Evolutionary conservation across 2,888 invertebrate genomes (phyloP).

Genomic region (Lasioglossum leucozonium): DNA sequence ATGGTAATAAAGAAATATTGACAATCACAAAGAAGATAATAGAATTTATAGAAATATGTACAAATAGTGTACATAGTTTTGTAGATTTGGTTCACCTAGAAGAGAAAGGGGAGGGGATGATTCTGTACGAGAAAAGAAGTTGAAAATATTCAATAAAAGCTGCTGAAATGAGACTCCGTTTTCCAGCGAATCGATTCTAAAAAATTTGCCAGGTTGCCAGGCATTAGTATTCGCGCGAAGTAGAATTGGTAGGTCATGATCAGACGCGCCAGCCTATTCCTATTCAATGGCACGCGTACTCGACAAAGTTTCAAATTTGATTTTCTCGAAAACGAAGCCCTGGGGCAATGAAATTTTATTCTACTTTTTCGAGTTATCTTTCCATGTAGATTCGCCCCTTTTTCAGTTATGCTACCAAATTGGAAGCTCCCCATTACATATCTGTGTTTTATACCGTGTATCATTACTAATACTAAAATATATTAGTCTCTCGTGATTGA

Average conservation of each 20-base stretch:
- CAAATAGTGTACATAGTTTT: neutral
- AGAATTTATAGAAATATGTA: neutral
- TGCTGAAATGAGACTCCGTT: neutral
- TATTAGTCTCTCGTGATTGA: neutral
- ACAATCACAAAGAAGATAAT: neutral
- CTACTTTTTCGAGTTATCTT: neutral
- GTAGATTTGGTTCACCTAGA: neutral
- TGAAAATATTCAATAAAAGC: neutral
- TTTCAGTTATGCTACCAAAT: neutral
- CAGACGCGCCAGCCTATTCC: neutral
- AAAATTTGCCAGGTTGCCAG: neutral
- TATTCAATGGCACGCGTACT: neutral
- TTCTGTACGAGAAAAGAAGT: neutral
- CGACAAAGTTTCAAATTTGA: constrained; percentile 2
- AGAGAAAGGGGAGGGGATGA: neutral
- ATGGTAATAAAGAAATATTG: neutral
- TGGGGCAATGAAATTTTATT: neutral
- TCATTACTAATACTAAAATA: neutral
- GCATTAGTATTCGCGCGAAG: neutral
- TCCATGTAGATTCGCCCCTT: neutral
- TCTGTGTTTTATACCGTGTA: neutral
- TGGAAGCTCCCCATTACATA: neutral
- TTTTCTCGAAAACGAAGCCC: neutral
- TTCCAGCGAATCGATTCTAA: neutral
- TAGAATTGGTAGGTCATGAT: constrained; percentile 1